These are phyloP conservation scores for Drosophila setifemur DNA, from an alignment of 1,140 invertebrate species.

Conservation along the genomic window DNA sequence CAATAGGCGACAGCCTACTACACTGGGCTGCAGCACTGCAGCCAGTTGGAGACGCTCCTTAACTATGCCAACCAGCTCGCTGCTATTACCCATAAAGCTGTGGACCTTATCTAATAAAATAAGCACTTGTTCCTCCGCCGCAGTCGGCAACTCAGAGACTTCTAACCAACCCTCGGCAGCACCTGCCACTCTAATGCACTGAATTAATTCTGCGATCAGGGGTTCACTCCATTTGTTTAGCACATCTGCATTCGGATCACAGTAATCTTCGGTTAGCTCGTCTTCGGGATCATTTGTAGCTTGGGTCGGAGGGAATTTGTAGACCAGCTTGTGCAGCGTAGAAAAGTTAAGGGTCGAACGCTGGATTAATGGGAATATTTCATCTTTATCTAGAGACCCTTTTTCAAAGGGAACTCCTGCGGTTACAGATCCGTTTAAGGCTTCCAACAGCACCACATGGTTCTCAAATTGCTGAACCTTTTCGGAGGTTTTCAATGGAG, in stretches of 20 bases:
- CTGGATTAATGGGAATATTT: conserved; percentile 28
- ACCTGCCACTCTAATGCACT: conserved; percentile 53
- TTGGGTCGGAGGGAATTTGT: conserved; percentile 32
- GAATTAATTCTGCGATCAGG: conserved; percentile 45
- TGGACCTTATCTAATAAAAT: conserved; percentile 55
- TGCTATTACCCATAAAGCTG: conserved; percentile 53
- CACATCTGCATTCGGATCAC: conserved; percentile 76
- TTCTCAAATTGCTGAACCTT: conserved; percentile 47
- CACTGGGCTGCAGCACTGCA: conserved; percentile 30
- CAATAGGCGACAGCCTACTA: conserved; percentile 50
- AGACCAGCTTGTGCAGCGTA: conserved; percentile 60
- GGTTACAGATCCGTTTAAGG: conserved; percentile 30
- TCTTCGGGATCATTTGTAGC: conserved; percentile 55
- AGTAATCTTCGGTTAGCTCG: conserved; percentile 76
- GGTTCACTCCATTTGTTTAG: conserved; percentile 66
- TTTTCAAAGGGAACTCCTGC: conserved; percentile 36
- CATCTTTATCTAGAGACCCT: conserved; percentile 5
- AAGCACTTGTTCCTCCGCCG: conserved; percentile 35
- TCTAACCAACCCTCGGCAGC: conserved; percentile 54
- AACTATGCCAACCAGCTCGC: conserved; percentile 47
- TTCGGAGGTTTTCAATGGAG: conserved; percentile 26
- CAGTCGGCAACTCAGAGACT: conserved; percentile 4
- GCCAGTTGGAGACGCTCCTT: conserved; percentile 51
- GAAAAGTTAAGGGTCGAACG: conserved; percentile 55
- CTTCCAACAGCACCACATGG: conserved; percentile 49